phyloP scores from a whole-genome alignment of 2,113 vertebrate species.

The Thamnaconus septentrionalis region DNA sequence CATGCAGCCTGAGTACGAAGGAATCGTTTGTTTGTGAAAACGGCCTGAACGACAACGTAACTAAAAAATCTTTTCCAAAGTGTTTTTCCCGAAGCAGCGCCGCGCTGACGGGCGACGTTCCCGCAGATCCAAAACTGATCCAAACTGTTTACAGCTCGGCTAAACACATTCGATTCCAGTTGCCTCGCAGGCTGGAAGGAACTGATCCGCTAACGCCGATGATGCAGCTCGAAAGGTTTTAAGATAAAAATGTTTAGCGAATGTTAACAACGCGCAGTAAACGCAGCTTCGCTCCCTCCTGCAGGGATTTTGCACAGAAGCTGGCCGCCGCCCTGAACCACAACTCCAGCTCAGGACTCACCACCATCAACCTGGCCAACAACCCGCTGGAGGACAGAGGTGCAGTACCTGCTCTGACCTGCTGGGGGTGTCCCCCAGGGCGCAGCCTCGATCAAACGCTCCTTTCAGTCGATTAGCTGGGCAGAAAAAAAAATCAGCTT shows the following conservation, averaged over 20 bases:
- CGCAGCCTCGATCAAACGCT: neutral
- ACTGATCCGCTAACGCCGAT: neutral
- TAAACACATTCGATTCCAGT: too few species aligned
- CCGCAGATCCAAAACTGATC: too few species aligned
- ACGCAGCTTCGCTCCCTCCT: constrained; percentile 5
- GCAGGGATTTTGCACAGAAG: constrained; percentile 96
- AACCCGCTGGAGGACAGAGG: constrained; percentile 96
- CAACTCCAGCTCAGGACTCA: constrained; percentile 91
- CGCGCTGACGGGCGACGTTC: too few species aligned
- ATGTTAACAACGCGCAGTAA: neutral
- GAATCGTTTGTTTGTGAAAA: too few species aligned
- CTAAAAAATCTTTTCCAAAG: neutral
- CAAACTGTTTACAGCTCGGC: too few species aligned
- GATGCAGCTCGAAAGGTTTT: neutral
- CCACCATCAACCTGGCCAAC: constrained; percentile 92
- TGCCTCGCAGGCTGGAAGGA: too few species aligned
- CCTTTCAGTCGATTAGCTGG: neutral
- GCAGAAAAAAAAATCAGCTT: neutral
- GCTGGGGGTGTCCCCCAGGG: constrained; percentile 1
- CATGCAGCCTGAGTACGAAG: too few species aligned
- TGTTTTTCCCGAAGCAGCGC: neutral
- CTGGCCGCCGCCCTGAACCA: constrained; percentile 87
- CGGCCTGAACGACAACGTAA: too few species aligned
- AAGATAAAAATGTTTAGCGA: neutral
- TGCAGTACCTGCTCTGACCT: constrained; percentile 54